Conservation (phyloP, 1,140 invertebrate genomes). For the Calephelis virginiensis region DNA sequence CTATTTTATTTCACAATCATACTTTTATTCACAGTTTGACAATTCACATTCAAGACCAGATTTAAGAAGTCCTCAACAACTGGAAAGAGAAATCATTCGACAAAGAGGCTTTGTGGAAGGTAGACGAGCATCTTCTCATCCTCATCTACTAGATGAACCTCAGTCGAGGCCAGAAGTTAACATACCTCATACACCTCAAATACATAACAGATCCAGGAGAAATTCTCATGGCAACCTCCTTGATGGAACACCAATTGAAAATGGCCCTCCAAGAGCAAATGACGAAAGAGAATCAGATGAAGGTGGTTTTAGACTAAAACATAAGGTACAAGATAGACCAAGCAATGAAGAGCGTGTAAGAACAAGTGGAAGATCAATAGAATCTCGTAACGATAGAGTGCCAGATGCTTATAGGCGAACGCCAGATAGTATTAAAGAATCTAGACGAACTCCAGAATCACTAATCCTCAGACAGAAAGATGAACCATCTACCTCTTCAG, state of each 20-base stretch:
- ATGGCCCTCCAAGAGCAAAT: constrained; percentile 40
- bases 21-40: constrained; percentile 52
- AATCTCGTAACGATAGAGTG: constrained; percentile 51
- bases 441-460: constrained; percentile 59
- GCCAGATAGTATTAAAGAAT: constrained; percentile 56
- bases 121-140: constrained; percentile 81
- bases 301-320: constrained; percentile 76
- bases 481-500: constrained; percentile 41
- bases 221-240: constrained; percentile 80
- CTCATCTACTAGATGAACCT: constrained; percentile 81
- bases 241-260: constrained; percentile 62
- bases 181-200: constrained; percentile 54
- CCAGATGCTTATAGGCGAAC: constrained; percentile 66
- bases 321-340: constrained; percentile 63
- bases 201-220: constrained; percentile 67
- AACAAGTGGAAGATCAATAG: constrained; percentile 63
- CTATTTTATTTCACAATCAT: not conserved
- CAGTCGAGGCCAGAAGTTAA: constrained; percentile 62
- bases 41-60: constrained; percentile 68
- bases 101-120: constrained; percentile 78
- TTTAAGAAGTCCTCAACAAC: constrained; percentile 79
- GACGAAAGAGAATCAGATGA: constrained; percentile 80
- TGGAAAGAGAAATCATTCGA: constrained; percentile 78
- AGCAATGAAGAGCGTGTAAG: constrained; percentile 69
- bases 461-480: constrained; percentile 55